Evolutionary conservation across 2,797 vertebrate genomes (phyloP).

Genomic region (Oreortyx pictus): DNA sequence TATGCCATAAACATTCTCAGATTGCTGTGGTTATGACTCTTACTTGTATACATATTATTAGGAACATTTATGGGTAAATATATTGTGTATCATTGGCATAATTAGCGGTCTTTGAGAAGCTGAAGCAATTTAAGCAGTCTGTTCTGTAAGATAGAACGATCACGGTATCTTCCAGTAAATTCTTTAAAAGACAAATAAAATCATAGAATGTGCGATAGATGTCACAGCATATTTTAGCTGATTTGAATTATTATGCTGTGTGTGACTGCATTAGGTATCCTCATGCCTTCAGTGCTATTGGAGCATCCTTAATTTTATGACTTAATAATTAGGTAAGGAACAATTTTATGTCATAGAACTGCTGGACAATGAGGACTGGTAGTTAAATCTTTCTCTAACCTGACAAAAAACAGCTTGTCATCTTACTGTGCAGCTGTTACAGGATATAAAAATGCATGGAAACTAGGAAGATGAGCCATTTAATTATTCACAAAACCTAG

Average conservation of each 20-base stretch:
- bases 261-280: not conserved
- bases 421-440: not conserved
- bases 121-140: not conserved
- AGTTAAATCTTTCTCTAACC: not conserved
- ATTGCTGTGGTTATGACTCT: not conserved
- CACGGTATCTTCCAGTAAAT: not conserved
- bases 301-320: not conserved
- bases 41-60: not conserved
- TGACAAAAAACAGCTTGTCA: not conserved
- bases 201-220: not conserved
- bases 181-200: not conserved
- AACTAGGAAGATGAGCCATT: not conserved
- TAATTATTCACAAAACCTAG: not conserved
- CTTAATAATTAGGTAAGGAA: not conserved
- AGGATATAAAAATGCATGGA: not conserved
- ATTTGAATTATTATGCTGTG: not conserved
- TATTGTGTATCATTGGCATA: accelerated
- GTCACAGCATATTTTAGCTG: not conserved
- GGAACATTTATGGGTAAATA: not conserved
- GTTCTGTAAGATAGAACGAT: not conserved
- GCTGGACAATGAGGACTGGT: not conserved
- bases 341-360: not conserved
- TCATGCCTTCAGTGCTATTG: not conserved
- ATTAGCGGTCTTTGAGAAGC: not conserved
- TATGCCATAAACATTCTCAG: not conserved